Evolutionary conservation across 1,140 invertebrate species (phyloP), one percentile per base, ranked within the genome.

Genomic region (Drosophila parvula): DNA sequence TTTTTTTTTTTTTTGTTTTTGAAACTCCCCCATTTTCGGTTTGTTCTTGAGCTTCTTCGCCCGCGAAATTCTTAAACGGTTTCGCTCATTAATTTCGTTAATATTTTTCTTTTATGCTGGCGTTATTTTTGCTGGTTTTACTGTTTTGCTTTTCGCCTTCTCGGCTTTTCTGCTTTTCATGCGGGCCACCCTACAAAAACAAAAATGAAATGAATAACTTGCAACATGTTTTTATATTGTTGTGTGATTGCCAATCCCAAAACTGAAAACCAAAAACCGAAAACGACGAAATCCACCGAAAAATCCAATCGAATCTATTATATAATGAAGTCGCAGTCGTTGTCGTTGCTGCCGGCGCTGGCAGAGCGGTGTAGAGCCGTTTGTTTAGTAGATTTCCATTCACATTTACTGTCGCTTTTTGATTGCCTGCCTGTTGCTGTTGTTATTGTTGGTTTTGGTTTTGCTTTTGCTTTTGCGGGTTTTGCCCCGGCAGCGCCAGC

Each of bases 401-500:
- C 84, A 86, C 83, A 86, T 86, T 86, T 73, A 86, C 83, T 86
- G 83, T 86, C 83, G 83, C 83, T 86, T 86, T 85, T 86, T 86
- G 82, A 86, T 86, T 76, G 65, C 74, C 74, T 55, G 59, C 38
- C 40, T 41, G 56, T 65, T 75, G 64, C 16, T 58, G 32, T 53
- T 70, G 43, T 43, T 74, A 43, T 34, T 79, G 44, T 36, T 59
- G 69, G 32, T 69, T 47, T 55, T 40, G 44, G 43, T 48, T 40
- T 41, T 56, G 64, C 38, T 56, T 36, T 61, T 44, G 67, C 62
- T 81, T 75, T 76, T 81, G 47, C 76, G 62, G 76, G 80, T 78
- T 65, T 70, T 76, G 61, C 53, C 53, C 58, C 44, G 50, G 16
- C 50, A 50, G 41, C 22, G 12, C n/a, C 11, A 18, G 38, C 32